Base-by-base conservation (phyloP, 2,888 invertebrate genomes). In the Cryptophagus acutangulus region DNA sequence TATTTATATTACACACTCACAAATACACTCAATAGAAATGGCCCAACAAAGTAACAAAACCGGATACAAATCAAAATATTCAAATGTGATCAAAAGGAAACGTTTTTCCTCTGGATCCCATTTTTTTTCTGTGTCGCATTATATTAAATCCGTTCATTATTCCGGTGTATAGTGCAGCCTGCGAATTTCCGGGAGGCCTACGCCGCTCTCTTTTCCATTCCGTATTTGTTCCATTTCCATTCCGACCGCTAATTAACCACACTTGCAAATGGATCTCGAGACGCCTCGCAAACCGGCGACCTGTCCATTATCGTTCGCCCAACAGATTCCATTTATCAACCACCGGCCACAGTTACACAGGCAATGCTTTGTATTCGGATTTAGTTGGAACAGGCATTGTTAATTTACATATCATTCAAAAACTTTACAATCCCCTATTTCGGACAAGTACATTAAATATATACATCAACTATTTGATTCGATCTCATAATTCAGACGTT, bases 201-300 rank as follows among this genome's bases (percentile, higher is more conserved):
- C 38, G 37, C 24, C 33, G 36, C 40, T 43, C 40, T 45, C 44
- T 43, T 49, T 49, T 29, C 37, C 26, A 26, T 26, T 26, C 3
- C 5, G 15, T 29, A 28, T 46, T 46, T 45, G 48, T 34, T 44
- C 35, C 35, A 37, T 40, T 36, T 41, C 43, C 40, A 51, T 52
- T 48, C 43, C 46, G 46, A 48, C 56, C 55, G 49, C 54, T 59
- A 58, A 58, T 58, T 58, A 55, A 54, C 57, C 26, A 45, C 55
- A 47, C 46, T 54, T 48, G 53, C 55, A 55, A 59, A 56, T 59
- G 54, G 54, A 57, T 52, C 41, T 46, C 40, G 44, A 48, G 44
- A 41, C 48, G 45, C 43, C 41, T 42, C 38, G 39, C 45, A 48
- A 48, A 35, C 43, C 38, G 42, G 40, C 46, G 45, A 44, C 49